Base-by-base conservation (phyloP, 2,797 vertebrate species). In the Nannoperca australis region DNA sequence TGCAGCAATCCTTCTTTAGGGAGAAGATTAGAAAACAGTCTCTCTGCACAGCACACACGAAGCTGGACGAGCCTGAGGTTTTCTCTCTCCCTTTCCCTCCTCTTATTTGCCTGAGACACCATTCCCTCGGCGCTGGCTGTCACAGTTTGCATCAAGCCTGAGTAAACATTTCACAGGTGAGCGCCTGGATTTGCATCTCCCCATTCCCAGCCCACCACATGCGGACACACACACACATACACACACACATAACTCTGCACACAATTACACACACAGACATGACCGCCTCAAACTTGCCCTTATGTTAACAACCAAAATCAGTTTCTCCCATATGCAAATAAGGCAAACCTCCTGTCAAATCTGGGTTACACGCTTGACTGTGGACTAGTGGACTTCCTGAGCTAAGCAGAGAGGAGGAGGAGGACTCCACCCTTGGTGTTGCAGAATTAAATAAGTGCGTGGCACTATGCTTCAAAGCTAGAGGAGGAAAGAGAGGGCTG, bases 161-260 rank as follows among this genome's bases (percentile, higher is more conserved):
- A 89, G 90, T 93, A 94, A 95, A 95, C 94, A 94, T 93, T 95
- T 95, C 93, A 95, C 95, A 96, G 94, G 94, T 95, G 94, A 96
- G 90, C 85, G 88, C 85, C 65, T 84, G 85, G 79, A 95, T 96
- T 96, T 96, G 95, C 95, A 96, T 96, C 87, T 81, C 76, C 49
- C 62, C 88, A 86, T 90, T 55, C 78, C 87, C 85, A 85, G 76
- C 87, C 4, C 85, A 90, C 88, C 91, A 85, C 91, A 91, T 72
- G 84, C 38, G 75, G 79, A 79, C 81, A 83, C 79, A 82, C 78
- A 61, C 71, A 61, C 71, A 14, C 44, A 20, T 20, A 78, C 47
- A 80, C 78, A 76, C 67, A 77, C 66, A 79, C 62, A 65, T 0
- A 51, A 55, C 44, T 14, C 42, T 7, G 53, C n/a, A 49, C 76